These are phyloP conservation scores for Silurus lanzhouensis DNA, from an alignment of 2,797 vertebrate species.

Conservation along the genomic window DNA sequence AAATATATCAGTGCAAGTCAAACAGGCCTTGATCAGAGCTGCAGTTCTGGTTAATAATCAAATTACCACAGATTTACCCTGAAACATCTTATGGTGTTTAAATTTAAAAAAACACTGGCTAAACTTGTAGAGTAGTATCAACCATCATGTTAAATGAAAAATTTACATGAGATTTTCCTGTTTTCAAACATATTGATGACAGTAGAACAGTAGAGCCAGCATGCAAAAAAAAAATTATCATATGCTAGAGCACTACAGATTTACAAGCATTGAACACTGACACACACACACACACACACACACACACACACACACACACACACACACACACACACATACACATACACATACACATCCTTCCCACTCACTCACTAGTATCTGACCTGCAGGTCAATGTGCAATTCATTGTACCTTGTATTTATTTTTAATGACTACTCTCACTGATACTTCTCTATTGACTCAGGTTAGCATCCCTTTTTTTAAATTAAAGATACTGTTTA, in stretches of 20 bases:
- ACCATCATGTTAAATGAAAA: neutral
- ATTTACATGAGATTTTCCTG: neutral
- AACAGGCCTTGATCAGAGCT: neutral
- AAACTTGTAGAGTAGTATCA: neutral
- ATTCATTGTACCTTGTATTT: neutral
- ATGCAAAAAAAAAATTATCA: neutral
- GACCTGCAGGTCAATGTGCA: neutral
- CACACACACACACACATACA: too few species aligned
- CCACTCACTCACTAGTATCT: neutral
- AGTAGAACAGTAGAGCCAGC: neutral
- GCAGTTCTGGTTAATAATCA: neutral
- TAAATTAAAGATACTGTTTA: neutral
- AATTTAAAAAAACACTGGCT: neutral
- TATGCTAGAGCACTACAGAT: neutral
- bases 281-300: too few species aligned
- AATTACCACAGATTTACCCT: neutral
- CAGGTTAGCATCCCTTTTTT: neutral
- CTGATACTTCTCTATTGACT: neutral
- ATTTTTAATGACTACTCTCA: neutral
- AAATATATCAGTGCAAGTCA: neutral
- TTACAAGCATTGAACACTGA: neutral
- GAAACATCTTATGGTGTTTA: neutral
- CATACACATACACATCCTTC: neutral
- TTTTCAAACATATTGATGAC: neutral
- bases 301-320: too few species aligned